Evolutionary conservation across 2,888 invertebrate genomes (phyloP).

Genomic region (Magallana nippona): DNA sequence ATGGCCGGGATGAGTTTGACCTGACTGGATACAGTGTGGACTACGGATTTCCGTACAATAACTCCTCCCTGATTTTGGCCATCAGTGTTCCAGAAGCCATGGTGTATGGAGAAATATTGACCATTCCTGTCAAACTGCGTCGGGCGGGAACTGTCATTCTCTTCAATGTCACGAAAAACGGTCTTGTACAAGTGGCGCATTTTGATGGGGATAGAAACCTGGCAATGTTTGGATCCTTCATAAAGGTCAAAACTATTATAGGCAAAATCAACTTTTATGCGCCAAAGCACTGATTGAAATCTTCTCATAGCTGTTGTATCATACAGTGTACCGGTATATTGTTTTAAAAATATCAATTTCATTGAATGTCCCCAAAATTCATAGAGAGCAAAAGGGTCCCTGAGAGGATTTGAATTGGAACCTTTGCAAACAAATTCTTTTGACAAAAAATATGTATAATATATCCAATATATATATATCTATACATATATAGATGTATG

Average conservation of each 20-base stretch:
- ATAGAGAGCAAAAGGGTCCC: too few relatives aligned
- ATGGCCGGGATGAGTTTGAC: constrained; percentile 56
- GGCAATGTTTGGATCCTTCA: constrained; percentile 63
- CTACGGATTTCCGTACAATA: constrained; percentile 61
- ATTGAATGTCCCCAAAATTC: too few relatives aligned
- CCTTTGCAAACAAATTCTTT: too few relatives aligned
- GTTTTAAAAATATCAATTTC: too few relatives aligned
- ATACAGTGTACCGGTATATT: too few relatives aligned
- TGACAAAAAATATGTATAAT: too few relatives aligned
- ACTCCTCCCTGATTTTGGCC: constrained; percentile 57
- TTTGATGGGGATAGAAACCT: constrained; percentile 63
- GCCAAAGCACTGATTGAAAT: too few relatives aligned
- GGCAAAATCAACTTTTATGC: too few relatives aligned
- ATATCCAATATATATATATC: too few relatives aligned
- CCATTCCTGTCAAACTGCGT: constrained; percentile 47
- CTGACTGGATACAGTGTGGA: constrained; percentile 60
- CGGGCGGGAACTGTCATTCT: constrained; percentile 64
- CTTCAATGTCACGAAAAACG: constrained; percentile 56
- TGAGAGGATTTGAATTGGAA: too few relatives aligned
- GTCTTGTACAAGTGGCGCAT: constrained; percentile 44
- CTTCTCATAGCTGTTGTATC: too few relatives aligned
- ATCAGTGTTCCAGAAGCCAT: constrained; percentile 57
- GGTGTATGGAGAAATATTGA: constrained; percentile 54
- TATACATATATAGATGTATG: too few relatives aligned
- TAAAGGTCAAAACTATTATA: constrained; percentile 56